These are phyloP conservation scores for Aphodius granarius DNA, from an alignment of 2,888 invertebrate genomes.

Conservation along the genomic window DNA sequence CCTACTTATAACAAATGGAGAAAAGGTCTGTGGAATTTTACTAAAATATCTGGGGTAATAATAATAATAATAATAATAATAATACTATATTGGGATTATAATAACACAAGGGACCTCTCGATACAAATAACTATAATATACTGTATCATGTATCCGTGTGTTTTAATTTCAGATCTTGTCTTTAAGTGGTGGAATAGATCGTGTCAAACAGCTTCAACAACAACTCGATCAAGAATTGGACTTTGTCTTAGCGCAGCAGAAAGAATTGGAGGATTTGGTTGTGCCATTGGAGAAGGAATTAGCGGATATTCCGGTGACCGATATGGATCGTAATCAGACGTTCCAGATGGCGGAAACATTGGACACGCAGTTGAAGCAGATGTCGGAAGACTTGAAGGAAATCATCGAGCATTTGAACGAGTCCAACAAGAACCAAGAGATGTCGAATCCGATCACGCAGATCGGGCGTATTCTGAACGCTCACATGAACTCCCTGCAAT, in stretches of 20 bases:
- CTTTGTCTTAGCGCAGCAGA: slow-evolving; percentile 90
- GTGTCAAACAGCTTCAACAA: slow-evolving; percentile 86
- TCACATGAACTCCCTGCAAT: slow-evolving; percentile 94
- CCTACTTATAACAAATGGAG: slow-evolving; percentile 85
- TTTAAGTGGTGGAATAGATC: slow-evolving; percentile 83
- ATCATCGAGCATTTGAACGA: slow-evolving; percentile 94
- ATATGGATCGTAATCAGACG: slow-evolving; percentile 89
- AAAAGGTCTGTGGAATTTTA: slow-evolving; percentile 64
- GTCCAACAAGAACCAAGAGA: slow-evolving; percentile 79
- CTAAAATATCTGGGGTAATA: too few relatives aligned
- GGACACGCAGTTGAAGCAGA: slow-evolving; percentile 89
- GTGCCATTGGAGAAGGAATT: slow-evolving; percentile 83
- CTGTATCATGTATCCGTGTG: slow-evolving; percentile 6
- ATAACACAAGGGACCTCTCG: too few relatives aligned
- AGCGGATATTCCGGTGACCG: slow-evolving; percentile 68
- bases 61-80: too few relatives aligned
- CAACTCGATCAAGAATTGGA: slow-evolving; percentile 91
- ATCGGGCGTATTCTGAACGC: slow-evolving; percentile 93
- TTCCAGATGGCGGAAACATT: slow-evolving; percentile 88
- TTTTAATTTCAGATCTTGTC: slow-evolving; percentile 69
- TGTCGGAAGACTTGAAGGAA: slow-evolving; percentile 94
- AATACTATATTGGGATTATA: too few relatives aligned
- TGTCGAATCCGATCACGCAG: slow-evolving; percentile 87
- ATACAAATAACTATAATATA: too few relatives aligned
- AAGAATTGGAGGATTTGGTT: slow-evolving; percentile 86